Conservation (phyloP, 2,888 invertebrate genomes). For the Sabatieria punctata region DNA sequence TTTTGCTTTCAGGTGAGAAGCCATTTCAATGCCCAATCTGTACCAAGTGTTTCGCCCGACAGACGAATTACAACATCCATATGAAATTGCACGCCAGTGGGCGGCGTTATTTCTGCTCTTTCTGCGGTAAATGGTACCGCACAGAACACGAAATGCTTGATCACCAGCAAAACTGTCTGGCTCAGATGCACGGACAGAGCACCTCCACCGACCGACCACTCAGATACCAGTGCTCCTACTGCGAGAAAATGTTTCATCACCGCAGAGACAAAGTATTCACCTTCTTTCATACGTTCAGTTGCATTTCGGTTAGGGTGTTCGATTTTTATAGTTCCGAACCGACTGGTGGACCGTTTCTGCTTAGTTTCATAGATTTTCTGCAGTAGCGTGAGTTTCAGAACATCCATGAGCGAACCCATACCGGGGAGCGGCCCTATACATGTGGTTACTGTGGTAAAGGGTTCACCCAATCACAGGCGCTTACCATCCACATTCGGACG, state of each 20-base stretch:
- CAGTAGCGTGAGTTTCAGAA: slow-evolving; percentile 11
- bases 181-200: slow-evolving; percentile 10
- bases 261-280: slow-evolving; percentile 17
- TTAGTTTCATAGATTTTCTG: too few species aligned
- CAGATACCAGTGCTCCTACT: slow-evolving; percentile 16
- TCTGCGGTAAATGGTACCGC: slow-evolving; percentile 13
- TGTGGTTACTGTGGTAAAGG: slow-evolving; percentile 19
- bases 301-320: too few species aligned
- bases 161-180: slow-evolving; percentile 11
- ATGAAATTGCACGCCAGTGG: slow-evolving; percentile 14
- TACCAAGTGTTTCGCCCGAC: slow-evolving; percentile 11
- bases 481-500: slow-evolving; percentile 11
- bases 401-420: slow-evolving; percentile 19
- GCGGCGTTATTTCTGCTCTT: slow-evolving; percentile 13
- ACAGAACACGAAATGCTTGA: slow-evolving; percentile 9
- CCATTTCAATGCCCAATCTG: slow-evolving; percentile 12
- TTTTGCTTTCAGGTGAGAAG: slow-evolving; percentile 8
- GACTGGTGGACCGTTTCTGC: too few species aligned
- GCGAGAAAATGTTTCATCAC: slow-evolving; percentile 17
- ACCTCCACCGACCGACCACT: slow-evolving; percentile 8
- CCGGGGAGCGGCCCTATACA: slow-evolving; percentile 20
- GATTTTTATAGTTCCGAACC: too few species aligned
- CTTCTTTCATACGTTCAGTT: too few species aligned
- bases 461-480: slow-evolving; percentile 18
- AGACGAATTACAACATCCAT: slow-evolving; percentile 12